Evolutionary conservation across 2,888 invertebrate species (phyloP), one percentile per base, ranked within the genome.

Genomic region (Polydesmus complanatus): DNA sequence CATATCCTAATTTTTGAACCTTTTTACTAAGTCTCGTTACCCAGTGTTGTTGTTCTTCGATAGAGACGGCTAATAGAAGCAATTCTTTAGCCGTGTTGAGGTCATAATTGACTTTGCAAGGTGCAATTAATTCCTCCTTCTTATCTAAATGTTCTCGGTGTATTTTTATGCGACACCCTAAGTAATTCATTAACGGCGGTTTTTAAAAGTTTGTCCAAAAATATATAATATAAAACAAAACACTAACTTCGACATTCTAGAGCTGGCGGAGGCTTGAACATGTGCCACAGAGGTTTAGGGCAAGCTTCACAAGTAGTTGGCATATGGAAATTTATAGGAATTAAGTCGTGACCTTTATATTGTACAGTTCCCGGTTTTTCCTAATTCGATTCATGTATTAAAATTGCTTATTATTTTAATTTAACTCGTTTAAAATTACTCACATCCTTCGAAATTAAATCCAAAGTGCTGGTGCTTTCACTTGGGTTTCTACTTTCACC

Each of bases 281-380:
- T 88, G 77, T 95, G 88, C 91, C 94, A 97, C 68, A 97, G 81
- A 69, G 94, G 94, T 72, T 92, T 93, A 66, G 92, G 85, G 80
- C 98, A 98, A 68, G 92, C 88, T 79, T 97, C 97, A 78, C 97
- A 98, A 68, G 90, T 88, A 14, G 96, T 94, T 61, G 97, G 96
- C 84, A 95, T 96, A 77, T 97, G 95, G 78, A 91, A 97, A 68
- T 90, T 90, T 71, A 97, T 91, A 75, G 89, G 87, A 66, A 95
- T 83, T 73, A 97, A 89, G 77, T 96, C 96, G 78, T 98, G 97
- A 18, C 96, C 88, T 75, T 92, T 92, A 73, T 90, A 83, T 69
- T 82, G 80, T 67, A 87, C 80, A 19, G 83, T 83, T 68, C 83
- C 84, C 47, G 75, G 73, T 64, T 74, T 79, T 73, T 78, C 70